Percentiles rank a stretch among this genome's conserved stretches.
Conservation (phyloP, 2,888 invertebrate genomes). For the Oscheius sp. region DNA sequence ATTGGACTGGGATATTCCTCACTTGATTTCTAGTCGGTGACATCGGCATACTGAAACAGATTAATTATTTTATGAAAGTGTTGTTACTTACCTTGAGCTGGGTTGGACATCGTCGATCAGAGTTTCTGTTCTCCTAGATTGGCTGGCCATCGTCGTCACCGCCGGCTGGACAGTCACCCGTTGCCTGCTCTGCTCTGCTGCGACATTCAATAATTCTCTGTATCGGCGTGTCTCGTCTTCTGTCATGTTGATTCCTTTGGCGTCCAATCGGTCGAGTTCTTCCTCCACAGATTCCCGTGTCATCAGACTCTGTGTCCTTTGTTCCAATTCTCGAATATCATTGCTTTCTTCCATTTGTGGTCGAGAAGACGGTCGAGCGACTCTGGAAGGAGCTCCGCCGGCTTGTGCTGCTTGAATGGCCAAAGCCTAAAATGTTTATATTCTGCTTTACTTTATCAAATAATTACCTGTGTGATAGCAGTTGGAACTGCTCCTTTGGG, state of each 20-base stretch:
- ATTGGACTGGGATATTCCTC: conserved; percentile 22
- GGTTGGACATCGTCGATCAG: conserved; percentile 59
- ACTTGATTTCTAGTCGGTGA: neutral
- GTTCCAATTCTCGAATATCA: conserved; percentile 46
- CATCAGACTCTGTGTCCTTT: conserved; percentile 45
- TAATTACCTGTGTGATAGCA: conserved; percentile 47
- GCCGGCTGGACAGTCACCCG: conserved; percentile 16
- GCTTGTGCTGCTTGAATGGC: conserved; percentile 41
- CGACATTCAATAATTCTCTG: conserved; percentile 44
- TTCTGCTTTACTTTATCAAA: too few species aligned
- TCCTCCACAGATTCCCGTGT: conserved; percentile 60
- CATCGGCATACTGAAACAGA: neutral
- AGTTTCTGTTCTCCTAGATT: conserved; percentile 45
- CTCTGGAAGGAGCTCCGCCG: conserved; percentile 34
- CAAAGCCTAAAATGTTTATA: conserved; percentile 38
- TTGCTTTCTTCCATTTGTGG: conserved; percentile 38
- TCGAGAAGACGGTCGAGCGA: conserved; percentile 39
- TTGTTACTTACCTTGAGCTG: conserved; percentile 25
- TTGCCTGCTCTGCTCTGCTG: conserved; percentile 27
- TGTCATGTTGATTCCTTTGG: conserved; percentile 54
- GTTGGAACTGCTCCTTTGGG: conserved; percentile 54
- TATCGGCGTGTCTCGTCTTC: conserved; percentile 53
- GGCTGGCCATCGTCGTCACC: conserved; percentile 19
- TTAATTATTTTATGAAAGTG: neutral
- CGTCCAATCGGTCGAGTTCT: conserved; percentile 61